These are phyloP conservation scores for Haliclona indistincta DNA, from an alignment of 37 sponge, comb jelly and placozoan genomes.

Conservation along the genomic window DNA sequence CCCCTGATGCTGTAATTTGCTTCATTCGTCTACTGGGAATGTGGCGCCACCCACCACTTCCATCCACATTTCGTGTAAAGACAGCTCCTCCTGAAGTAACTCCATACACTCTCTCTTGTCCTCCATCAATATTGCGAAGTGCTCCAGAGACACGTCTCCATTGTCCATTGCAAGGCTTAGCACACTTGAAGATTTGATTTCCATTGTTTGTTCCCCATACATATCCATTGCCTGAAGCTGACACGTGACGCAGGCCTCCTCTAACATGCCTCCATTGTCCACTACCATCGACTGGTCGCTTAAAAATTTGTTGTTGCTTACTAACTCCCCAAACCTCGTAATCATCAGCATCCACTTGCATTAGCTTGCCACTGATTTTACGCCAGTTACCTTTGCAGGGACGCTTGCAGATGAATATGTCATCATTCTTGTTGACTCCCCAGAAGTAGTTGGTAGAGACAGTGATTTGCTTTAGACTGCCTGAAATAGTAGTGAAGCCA, in stretches of 20 bases:
- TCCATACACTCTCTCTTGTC: constrained; percentile 45
- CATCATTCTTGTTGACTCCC: constrained; percentile 37
- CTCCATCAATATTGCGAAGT: constrained; percentile 59
- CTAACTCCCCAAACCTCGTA: constrained; percentile 54
- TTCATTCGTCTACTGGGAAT: constrained; percentile 11
- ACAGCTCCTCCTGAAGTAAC: constrained; percentile 23
- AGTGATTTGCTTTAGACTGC: constrained; percentile 52
- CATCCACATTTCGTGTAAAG: constrained; percentile 15
- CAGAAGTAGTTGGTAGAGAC: constrained; percentile 60
- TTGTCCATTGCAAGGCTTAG: constrained; percentile 61
- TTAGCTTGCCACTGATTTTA: constrained; percentile 20
- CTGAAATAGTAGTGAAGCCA: no score
- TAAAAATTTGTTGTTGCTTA: background rate
- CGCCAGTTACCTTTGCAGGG: constrained; percentile 48
- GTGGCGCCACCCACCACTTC: constrained; percentile 27
- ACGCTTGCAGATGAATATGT: constrained; percentile 34
- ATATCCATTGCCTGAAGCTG: constrained; percentile 77
- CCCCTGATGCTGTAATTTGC: constrained; percentile 57
- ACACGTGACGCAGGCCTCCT: constrained; percentile 50
- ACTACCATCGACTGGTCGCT: constrained; percentile 54
- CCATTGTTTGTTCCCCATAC: constrained; percentile 57
- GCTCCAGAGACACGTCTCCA: constrained; percentile 33
- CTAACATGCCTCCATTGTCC: constrained; percentile 40
- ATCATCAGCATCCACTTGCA: constrained; percentile 51
- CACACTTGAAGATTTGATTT: constrained; percentile 62